Evolutionary conservation across 2,113 vertebrate genomes (phyloP).

Genomic region (Tenrec ecaudatus): DNA sequence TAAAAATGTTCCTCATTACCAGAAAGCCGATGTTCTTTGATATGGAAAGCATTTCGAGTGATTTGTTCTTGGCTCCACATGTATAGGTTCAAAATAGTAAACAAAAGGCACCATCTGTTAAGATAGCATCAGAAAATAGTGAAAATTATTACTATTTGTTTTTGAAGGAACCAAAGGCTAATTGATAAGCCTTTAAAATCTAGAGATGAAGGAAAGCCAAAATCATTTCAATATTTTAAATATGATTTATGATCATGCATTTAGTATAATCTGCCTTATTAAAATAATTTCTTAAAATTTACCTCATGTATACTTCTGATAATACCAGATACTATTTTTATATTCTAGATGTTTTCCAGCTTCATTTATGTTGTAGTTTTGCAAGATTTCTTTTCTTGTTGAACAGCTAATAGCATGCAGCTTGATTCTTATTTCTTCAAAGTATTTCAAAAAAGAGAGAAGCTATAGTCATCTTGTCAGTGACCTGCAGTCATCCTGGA

Average conservation of each 20-base stretch:
- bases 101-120: not conserved
- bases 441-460: not conserved
- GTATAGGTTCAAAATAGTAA: not conserved
- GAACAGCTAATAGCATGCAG: too few relatives aligned
- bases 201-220: slow-evolving; percentile 30
- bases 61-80: not conserved
- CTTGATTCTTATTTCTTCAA: not conserved
- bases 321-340: too few relatives aligned
- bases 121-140: slow-evolving; percentile 37
- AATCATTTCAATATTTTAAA: slow-evolving; percentile 45
- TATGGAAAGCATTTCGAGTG: not conserved
- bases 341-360: too few relatives aligned
- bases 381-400: too few relatives aligned
- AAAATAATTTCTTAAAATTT: slow-evolving; percentile 53
- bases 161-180: slow-evolving; percentile 15
- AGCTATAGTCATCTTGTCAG: not conserved
- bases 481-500: not conserved
- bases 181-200: slow-evolving; percentile 21
- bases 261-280: slow-evolving; percentile 38
- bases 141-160: not conserved
- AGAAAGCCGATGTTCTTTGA: not conserved
- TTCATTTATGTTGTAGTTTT: too few relatives aligned
- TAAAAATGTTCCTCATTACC: slow-evolving; percentile 3
- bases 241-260: slow-evolving; percentile 41
- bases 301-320: slow-evolving; percentile 47